Conservation (phyloP, 2,888 invertebrate genomes). For the Steinernema scapterisci region DNA sequence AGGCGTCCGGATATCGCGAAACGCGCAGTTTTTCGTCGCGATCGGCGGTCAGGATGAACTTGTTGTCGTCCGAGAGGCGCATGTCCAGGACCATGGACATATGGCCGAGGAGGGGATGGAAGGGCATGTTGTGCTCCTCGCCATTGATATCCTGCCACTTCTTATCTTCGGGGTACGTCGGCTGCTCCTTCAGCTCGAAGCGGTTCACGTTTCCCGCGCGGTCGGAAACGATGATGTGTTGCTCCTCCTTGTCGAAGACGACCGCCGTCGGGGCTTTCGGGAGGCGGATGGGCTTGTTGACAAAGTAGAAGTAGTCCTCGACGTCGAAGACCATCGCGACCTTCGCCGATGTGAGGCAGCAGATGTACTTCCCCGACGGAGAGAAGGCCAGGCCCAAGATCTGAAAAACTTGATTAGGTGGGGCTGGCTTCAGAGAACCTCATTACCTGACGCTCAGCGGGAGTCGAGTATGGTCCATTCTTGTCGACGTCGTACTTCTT, state of each 20-base stretch:
- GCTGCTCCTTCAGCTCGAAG: constrained; percentile 36
- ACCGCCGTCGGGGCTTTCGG: constrained; percentile 51
- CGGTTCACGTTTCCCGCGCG: constrained; percentile 48
- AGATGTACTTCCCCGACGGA: constrained; percentile 10
- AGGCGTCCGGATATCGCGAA: constrained; percentile 52
- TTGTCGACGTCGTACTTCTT: neutral
- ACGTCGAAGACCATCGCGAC: constrained; percentile 42
- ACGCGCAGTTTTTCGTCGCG: constrained; percentile 58
- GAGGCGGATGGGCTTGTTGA: constrained; percentile 31
- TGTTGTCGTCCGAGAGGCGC: constrained; percentile 43
- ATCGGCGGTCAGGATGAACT: constrained; percentile 49
- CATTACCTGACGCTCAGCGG: neutral
- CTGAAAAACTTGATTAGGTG: constrained; percentile 33
- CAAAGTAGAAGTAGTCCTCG: neutral
- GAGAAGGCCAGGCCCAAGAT: constrained; percentile 40
- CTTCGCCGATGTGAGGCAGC: constrained; percentile 48
- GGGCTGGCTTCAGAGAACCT: neutral
- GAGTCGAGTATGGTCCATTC: neutral
- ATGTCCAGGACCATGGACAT: constrained; percentile 57
- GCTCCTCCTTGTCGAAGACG: constrained; percentile 39
- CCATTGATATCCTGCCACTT: constrained; percentile 25
- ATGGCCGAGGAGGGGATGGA: constrained; percentile 32
- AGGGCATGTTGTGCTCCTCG: constrained; percentile 8
- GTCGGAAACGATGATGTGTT: constrained; percentile 45
- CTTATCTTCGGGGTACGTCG: neutral